These are phyloP conservation scores for Limosa lapponica DNA, from an alignment of 2,797 vertebrate species.

Conservation along the genomic window DNA sequence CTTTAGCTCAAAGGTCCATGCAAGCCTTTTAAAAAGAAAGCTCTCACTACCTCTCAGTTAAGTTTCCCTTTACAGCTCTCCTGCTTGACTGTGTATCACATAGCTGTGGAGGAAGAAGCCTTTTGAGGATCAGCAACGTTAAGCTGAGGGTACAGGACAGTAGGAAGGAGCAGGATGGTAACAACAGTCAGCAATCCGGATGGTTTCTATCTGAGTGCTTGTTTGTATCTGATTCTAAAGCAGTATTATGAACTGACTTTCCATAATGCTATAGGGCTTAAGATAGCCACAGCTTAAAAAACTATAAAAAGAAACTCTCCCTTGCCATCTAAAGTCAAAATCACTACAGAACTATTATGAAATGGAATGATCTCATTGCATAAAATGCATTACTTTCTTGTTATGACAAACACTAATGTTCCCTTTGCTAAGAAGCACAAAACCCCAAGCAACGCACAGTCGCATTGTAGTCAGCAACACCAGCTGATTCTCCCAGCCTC, in stretches of 20 bases:
- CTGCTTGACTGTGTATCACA: background rate
- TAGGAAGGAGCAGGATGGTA: background rate
- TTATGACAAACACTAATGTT: background rate
- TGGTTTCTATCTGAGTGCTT: background rate
- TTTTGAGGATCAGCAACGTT: background rate
- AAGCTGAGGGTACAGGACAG: background rate
- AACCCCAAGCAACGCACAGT: background rate
- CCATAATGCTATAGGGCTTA: background rate
- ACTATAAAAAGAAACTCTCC: conserved; percentile 42
- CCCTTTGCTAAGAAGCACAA: background rate
- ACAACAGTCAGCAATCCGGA: background rate
- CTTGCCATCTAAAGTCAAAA: conserved; percentile 50
- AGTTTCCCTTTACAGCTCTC: background rate
- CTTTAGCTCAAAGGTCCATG: background rate
- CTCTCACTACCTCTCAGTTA: background rate
- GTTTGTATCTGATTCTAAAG: background rate
- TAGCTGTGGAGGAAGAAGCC: background rate
- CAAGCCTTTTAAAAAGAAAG: background rate
- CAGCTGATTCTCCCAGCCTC: background rate
- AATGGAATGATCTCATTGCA: conserved; percentile 43
- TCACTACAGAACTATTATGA: conserved; percentile 5
- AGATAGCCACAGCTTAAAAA: conserved; percentile 31
- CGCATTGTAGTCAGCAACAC: background rate
- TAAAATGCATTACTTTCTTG: conserved; percentile 27
- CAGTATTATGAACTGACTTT: background rate